Conservation (phyloP, 2,888 invertebrate genomes). For the Fabriciana adippe region DNA sequence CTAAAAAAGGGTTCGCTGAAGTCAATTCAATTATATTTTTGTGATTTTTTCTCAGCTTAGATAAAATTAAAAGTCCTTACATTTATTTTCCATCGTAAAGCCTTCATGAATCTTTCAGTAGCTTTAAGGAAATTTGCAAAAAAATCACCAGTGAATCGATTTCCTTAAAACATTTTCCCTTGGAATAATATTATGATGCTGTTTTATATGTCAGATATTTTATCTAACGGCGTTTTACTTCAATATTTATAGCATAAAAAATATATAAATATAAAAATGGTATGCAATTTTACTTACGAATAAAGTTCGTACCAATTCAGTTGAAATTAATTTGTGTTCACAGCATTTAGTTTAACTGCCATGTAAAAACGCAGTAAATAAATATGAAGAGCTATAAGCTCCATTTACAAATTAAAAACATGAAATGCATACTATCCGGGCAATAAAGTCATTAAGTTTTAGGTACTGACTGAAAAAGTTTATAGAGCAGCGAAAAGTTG, state of each 20-base stretch:
- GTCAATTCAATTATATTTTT: slow-evolving; percentile 60
- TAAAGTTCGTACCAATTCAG: slow-evolving; percentile 9
- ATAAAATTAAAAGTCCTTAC: slow-evolving; percentile 42
- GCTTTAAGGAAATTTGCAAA: slow-evolving; percentile 39
- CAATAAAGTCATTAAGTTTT: slow-evolving; percentile 72
- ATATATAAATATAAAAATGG: background rate
- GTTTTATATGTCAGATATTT: background rate
- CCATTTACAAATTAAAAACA: slow-evolving; percentile 64
- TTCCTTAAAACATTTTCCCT: slow-evolving; percentile 23
- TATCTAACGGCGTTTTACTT: background rate
- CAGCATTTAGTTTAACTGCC: slow-evolving; percentile 16
- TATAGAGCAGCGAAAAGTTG: slow-evolving; percentile 57
- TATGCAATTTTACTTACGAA: slow-evolving; percentile 8
- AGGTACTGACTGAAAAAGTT: slow-evolving; percentile 59
- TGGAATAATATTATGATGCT: slow-evolving; percentile 20
- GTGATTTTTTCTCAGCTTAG: slow-evolving; percentile 46
- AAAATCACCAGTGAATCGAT: slow-evolving; percentile 32
- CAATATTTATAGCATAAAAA: background rate
- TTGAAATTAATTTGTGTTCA: slow-evolving; percentile 21
- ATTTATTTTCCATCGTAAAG: slow-evolving; percentile 42
- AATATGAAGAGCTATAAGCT: slow-evolving; percentile 28
- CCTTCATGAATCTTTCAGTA: slow-evolving; percentile 41
- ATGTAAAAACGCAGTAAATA: slow-evolving; percentile 19
- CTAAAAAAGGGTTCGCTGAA: slow-evolving; percentile 43
- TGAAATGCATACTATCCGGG: slow-evolving; percentile 58